phyloP scores from a whole-genome alignment of 2,888 invertebrate species.

The Drosophila borborema region DNA sequence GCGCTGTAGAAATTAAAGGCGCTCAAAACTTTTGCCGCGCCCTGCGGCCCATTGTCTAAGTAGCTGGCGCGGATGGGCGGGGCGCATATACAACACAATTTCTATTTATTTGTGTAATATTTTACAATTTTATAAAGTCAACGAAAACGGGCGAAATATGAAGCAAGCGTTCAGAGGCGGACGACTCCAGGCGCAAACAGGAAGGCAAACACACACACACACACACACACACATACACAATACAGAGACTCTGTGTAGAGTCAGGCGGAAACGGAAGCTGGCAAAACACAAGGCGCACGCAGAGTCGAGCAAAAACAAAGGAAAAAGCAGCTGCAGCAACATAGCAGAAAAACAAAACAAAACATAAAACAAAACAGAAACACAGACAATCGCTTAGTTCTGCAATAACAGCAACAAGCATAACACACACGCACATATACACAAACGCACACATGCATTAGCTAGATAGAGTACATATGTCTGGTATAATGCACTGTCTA shows the following conservation, averaged over 20 bases:
- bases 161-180: slow-evolving; percentile 48
- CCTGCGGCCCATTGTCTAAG: slow-evolving; percentile 58
- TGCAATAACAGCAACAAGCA: slow-evolving; percentile 25
- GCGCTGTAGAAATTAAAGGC: slow-evolving; percentile 62
- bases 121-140: slow-evolving; percentile 78
- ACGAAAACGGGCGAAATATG: slow-evolving; percentile 59
- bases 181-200: slow-evolving; percentile 70
- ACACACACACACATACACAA: slow-evolving; percentile 23
- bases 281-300: slow-evolving; percentile 48
- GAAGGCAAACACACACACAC: slow-evolving; percentile 49
- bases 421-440: slow-evolving; percentile 12
- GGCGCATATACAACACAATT: slow-evolving; percentile 39
- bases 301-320: slow-evolving; percentile 62
- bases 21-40: slow-evolving; percentile 37
- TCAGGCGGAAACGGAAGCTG: slow-evolving; percentile 72
- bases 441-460: slow-evolving; percentile 2
- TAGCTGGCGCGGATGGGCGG: slow-evolving; percentile 48
- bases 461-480: slow-evolving; percentile 28
- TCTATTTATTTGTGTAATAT: slow-evolving; percentile 77
- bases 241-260: slow-evolving; percentile 6
- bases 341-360: slow-evolving; percentile 50
- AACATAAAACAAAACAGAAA: slow-evolving; percentile 40
- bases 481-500: slow-evolving; percentile 39
- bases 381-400: slow-evolving; percentile 42
- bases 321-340: slow-evolving; percentile 65